Conservation (phyloP, 35 echinoderm and acorn worm genomes). For the Apostichopus japonicus region DNA sequence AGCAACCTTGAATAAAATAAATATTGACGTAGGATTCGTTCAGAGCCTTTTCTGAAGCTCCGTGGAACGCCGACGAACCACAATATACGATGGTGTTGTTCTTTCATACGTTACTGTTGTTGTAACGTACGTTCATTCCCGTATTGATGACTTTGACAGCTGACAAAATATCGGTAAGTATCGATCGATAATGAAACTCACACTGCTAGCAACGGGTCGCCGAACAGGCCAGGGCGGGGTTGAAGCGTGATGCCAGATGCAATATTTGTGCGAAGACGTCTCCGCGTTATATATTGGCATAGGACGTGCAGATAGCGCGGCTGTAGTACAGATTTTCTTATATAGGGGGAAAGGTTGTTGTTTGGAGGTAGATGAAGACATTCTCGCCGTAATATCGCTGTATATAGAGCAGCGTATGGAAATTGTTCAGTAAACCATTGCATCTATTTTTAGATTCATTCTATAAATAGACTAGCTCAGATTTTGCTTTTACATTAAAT, state of each 20-base stretch:
- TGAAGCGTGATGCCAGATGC: conserved; percentile 58
- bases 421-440: conserved; percentile 19
- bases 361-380: neutral
- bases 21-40: conserved; percentile 10
- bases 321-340: neutral
- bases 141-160: conserved; percentile 53
- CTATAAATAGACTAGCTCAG: conserved; percentile 6
- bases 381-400: neutral
- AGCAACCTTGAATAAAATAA: conserved; percentile 22
- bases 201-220: conserved; percentile 68
- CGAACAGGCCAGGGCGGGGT: conserved; percentile 67
- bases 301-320: neutral
- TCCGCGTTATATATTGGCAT: neutral
- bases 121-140: conserved; percentile 18
- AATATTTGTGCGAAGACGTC: neutral
- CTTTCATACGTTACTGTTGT: conserved; percentile 20
- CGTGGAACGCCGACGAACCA: conserved; percentile 10
- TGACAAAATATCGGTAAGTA: conserved; percentile 62
- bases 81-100: conserved; percentile 8
- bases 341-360: neutral
- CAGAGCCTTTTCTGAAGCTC: conserved; percentile 12
- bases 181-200: conserved; percentile 62
- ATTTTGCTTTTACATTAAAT: neutral
- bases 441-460: conserved; percentile 3
- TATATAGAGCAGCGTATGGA: neutral